Percentiles rank a stretch among this genome's conserved stretches.
These are phyloP conservation scores for Corythornis madagascariensis DNA, from an alignment of 2,113 vertebrate species.

Conservation along the genomic window DNA sequence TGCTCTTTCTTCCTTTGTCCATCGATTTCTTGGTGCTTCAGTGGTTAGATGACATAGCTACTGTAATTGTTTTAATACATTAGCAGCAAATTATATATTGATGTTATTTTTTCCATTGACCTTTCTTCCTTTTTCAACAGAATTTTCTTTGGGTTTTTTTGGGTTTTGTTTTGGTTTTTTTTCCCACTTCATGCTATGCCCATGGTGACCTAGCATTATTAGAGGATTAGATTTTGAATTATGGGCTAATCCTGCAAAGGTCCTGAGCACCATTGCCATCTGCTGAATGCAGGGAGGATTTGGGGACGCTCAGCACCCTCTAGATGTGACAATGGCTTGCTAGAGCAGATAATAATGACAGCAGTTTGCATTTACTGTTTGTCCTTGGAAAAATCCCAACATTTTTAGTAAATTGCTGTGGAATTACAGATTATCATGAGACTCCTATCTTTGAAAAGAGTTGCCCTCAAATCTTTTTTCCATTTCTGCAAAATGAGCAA, in stretches of 20 bases:
- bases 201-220: background rate
- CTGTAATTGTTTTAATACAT: slow-evolving; percentile 59
- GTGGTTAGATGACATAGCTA: slow-evolving; percentile 45
- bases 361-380: slow-evolving; percentile 22
- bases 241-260: slow-evolving; percentile 22
- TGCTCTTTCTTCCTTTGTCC: slow-evolving; percentile 46
- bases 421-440: slow-evolving; percentile 29
- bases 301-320: background rate
- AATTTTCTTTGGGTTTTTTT: background rate
- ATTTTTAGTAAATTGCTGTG: slow-evolving; percentile 15
- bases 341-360: background rate
- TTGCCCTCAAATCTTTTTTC: background rate
- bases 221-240: slow-evolving; percentile 35
- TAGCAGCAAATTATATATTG: slow-evolving; percentile 46
- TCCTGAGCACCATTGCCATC: background rate
- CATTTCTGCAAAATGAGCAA: slow-evolving; percentile 13
- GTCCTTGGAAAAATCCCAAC: background rate
- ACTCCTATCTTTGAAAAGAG: background rate
- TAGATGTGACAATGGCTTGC: background rate
- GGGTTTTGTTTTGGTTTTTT: background rate
- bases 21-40: slow-evolving; percentile 15
- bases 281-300: background rate
- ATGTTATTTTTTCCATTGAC: slow-evolving; percentile 48
- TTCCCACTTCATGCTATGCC: background rate
- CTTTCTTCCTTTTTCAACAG: slow-evolving; percentile 50